These are phyloP conservation scores for Acestrorhynchus altus DNA, from an alignment of 2,797 vertebrate species.

Conservation along the genomic window DNA sequence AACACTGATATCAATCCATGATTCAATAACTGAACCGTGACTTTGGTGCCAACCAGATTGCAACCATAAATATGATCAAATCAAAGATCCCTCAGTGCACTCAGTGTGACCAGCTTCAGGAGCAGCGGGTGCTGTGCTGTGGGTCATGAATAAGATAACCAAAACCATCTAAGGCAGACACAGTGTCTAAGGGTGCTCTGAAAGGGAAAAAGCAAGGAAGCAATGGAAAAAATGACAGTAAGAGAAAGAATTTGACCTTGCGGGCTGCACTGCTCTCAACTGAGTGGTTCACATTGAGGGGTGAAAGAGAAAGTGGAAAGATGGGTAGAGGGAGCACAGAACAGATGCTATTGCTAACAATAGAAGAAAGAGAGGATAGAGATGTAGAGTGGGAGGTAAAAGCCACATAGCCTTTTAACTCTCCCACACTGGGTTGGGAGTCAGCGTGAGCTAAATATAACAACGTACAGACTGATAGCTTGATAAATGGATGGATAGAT, in stretches of 20 bases:
- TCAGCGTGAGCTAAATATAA: not conserved
- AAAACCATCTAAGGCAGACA: constrained; percentile 30
- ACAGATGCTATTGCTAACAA: not conserved
- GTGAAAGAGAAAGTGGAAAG: constrained; percentile 8
- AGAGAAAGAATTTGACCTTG: constrained; percentile 35
- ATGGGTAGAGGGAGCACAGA: not conserved
- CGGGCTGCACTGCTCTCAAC: not conserved
- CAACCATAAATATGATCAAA: not conserved
- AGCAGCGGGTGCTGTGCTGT: too few species aligned
- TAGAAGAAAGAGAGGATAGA: not conserved
- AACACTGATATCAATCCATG: constrained; percentile 11
- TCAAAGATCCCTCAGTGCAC: constrained; percentile 5
- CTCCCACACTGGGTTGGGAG: not conserved
- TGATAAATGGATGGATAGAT: not conserved
- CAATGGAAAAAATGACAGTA: not conserved
- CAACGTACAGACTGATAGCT: not conserved
- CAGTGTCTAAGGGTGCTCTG: not conserved
- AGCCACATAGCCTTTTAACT: not conserved
- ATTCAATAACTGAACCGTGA: constrained; percentile 31
- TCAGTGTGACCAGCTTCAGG: not conserved
- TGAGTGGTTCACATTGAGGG: constrained; percentile 20
- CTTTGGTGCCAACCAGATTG: not conserved
- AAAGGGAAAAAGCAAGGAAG: not conserved
- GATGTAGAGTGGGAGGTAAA: not conserved
- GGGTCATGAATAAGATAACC: not conserved